Percentiles rank a stretch among this genome's conserved stretches.
Conservation (phyloP, 1,140 invertebrate genomes). For the Euwallacea fornicatus region DNA sequence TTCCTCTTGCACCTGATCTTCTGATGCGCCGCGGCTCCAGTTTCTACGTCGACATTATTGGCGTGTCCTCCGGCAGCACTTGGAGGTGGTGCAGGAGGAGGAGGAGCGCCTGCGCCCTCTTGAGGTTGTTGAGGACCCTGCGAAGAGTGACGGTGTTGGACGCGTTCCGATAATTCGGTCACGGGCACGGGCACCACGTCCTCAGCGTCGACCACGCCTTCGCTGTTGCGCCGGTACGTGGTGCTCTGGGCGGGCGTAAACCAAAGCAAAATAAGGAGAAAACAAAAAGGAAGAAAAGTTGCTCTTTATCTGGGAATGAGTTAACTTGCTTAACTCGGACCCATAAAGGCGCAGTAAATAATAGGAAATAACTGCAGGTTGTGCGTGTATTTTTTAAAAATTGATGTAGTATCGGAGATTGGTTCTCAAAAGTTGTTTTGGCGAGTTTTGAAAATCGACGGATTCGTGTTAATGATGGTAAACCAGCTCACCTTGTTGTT, state of each 20-base stretch:
- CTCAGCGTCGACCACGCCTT: slow-evolving; percentile 53
- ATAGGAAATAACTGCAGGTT: slow-evolving; percentile 24
- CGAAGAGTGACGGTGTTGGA: slow-evolving; percentile 39
- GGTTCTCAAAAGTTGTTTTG: too few species aligned
- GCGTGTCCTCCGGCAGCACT: slow-evolving; percentile 58
- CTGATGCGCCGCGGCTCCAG: slow-evolving; percentile 59
- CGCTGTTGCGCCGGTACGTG: slow-evolving; percentile 54
- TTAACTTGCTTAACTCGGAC: too few species aligned
- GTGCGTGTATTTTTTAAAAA: slow-evolving; percentile 35
- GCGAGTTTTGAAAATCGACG: too few species aligned
- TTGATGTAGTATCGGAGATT: neutral
- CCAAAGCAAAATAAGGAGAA: slow-evolving; percentile 18
- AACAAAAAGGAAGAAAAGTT: slow-evolving; percentile 25
- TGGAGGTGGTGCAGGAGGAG: slow-evolving; percentile 27
- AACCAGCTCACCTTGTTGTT: slow-evolving; percentile 46
- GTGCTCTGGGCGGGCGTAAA: slow-evolving; percentile 48
- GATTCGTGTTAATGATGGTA: too few species aligned
- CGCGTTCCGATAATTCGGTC: slow-evolving; percentile 41
- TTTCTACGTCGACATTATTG: slow-evolving; percentile 63
- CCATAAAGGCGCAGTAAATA: slow-evolving; percentile 10
- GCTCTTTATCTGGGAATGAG: too few species aligned
- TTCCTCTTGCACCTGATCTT: slow-evolving; percentile 75
- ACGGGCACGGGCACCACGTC: slow-evolving; percentile 52
- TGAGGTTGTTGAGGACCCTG: slow-evolving; percentile 44
- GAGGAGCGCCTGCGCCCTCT: slow-evolving; percentile 31